phyloP scores from a whole-genome alignment of 92 coral and sea anemone genomes.

The Phenganax subtilis region DNA sequence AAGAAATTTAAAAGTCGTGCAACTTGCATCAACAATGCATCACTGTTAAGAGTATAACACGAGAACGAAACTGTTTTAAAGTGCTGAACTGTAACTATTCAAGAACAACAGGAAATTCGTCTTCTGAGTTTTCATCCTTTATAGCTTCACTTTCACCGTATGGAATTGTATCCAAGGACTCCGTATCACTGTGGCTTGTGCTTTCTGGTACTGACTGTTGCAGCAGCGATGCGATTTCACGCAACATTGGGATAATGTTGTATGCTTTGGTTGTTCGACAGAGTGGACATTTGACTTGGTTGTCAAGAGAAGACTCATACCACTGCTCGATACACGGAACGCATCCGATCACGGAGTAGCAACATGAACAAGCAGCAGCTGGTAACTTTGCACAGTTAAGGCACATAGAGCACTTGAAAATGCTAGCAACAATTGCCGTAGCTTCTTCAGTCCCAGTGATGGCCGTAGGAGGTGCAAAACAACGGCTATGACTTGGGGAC shows the following conservation, averaged over 20 bases:
- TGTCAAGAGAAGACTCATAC: conserved; percentile 30
- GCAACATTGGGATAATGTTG: conserved; percentile 49
- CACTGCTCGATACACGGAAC: conserved; percentile 57
- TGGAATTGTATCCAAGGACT: conserved; percentile 33
- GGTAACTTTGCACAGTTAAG: conserved; percentile 27
- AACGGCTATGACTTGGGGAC: too few relatives aligned
- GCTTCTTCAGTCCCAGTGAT: conserved; percentile 7
- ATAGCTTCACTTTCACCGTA: conserved; percentile 12
- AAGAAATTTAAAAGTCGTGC: too few relatives aligned
- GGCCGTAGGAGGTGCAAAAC: conserved; percentile 3
- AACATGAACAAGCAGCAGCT: conserved; percentile 51
- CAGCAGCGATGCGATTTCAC: conserved; percentile 42
- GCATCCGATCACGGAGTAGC: conserved; percentile 55
- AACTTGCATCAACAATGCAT: too few relatives aligned
- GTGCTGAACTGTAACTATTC: too few relatives aligned
- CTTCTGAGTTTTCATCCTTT: not conserved
- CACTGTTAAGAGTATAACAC: too few relatives aligned
- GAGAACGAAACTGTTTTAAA: too few relatives aligned
- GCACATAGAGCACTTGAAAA: conserved; percentile 4
- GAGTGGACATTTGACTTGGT: conserved; percentile 46
- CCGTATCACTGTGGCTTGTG: not conserved
- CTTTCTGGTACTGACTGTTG: conserved; percentile 46
- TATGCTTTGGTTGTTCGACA: conserved; percentile 46
- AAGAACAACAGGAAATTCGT: too few relatives aligned
- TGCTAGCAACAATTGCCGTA: not conserved